Evolutionary conservation across 1,140 invertebrate genomes (phyloP).

Genomic region (Pogonomyrmex barbatus): DNA sequence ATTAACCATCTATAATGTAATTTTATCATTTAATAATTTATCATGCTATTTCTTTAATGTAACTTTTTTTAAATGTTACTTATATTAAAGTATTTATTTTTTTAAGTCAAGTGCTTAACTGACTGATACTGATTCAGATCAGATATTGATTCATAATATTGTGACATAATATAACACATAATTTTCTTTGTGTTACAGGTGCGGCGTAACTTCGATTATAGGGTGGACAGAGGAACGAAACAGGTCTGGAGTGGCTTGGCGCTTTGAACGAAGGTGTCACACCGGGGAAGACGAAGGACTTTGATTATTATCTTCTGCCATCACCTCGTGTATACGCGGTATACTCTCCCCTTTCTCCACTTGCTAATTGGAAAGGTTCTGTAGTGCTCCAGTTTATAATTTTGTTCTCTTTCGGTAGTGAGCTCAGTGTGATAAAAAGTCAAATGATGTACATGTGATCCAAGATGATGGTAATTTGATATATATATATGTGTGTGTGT

Average conservation of each 20-base stretch:
- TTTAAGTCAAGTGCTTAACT: not conserved
- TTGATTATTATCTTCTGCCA: constrained; percentile 71
- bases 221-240: constrained; percentile 84
- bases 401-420: constrained; percentile 72
- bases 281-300: constrained; percentile 81
- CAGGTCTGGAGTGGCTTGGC: constrained; percentile 80
- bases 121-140: not conserved
- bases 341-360: constrained; percentile 57
- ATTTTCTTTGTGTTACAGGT: constrained; percentile 81
- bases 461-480: constrained; percentile 73
- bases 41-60: not conserved
- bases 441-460: constrained; percentile 77
- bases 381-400: constrained; percentile 79
- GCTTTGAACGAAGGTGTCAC: constrained; percentile 81
- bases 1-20: not conserved
- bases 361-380: constrained; percentile 67
- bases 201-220: constrained; percentile 85
- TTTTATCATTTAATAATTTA: constrained; percentile 36
- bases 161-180: not conserved
- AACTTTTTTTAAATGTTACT: not conserved
- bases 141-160: not conserved
- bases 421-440: constrained; percentile 81
- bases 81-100: not conserved
- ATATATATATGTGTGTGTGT: constrained; percentile 50
- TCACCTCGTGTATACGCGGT: constrained; percentile 78